phyloP scores from a whole-genome alignment of 2,888 invertebrate species.

The Crossocerus cetratus region DNA sequence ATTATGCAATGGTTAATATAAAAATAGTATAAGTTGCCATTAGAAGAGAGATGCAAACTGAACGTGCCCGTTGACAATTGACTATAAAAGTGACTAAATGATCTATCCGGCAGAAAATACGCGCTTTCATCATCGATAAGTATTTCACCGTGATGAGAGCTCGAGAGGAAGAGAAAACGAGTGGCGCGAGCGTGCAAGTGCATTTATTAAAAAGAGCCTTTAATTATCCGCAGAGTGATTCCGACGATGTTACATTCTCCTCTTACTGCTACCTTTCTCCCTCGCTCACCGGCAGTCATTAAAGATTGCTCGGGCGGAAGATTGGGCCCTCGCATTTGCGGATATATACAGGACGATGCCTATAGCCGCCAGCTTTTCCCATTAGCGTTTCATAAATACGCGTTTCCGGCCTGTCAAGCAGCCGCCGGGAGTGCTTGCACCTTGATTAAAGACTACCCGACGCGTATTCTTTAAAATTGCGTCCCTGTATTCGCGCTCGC shows the following conservation, averaged over 20 bases:
- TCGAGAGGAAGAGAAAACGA: conserved; percentile 2
- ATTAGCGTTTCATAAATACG: neutral
- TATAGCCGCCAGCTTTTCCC: neutral
- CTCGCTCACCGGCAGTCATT: neutral
- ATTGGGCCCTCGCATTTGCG: conserved; percentile 5
- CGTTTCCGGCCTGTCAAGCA: conserved; percentile 5
- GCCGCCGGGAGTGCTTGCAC: neutral
- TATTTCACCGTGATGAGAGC: neutral
- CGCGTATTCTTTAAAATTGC: conserved; percentile 4
- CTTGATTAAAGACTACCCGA: conserved; percentile 6
- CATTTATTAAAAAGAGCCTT: conserved; percentile 1
- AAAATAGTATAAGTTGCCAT: too few species aligned
- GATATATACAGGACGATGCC: neutral
- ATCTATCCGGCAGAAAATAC: too few species aligned
- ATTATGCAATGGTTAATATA: too few species aligned
- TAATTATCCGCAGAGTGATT: conserved; percentile 1
- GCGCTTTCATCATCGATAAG: too few species aligned
- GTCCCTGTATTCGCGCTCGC: neutral
- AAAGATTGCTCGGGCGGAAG: conserved; percentile 3
- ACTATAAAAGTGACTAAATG: too few species aligned
- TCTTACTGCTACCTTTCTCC: neutral
- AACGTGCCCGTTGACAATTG: too few species aligned
- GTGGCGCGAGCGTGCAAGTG: neutral
- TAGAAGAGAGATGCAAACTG: too few species aligned
- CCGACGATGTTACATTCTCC: neutral